Evolutionary conservation across 2,113 vertebrate species (phyloP), one percentile per base, ranked within the genome.

Genomic region (Vanacampus margaritifer): DNA sequence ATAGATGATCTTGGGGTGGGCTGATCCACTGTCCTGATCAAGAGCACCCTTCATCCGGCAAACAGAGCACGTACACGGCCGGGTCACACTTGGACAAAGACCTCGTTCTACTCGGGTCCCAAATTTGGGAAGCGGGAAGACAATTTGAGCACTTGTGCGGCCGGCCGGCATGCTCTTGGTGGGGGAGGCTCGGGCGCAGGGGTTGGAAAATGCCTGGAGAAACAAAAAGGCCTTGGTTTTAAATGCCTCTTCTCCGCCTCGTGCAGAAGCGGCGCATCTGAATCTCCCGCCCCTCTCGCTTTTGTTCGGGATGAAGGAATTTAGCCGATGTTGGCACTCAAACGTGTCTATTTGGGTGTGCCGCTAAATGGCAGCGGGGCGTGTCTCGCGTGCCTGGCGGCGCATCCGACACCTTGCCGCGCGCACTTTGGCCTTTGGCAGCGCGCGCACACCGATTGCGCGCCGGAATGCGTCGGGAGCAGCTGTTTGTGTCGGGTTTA

Each of bases 61-160:
- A 62, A 24, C 60, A 24, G 23, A 43, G 5, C 23, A 17, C 14
- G 7, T 5, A 28, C 26, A 56, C 24, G 6, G 54, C 24, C 24
- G 13, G 54, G 26, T 19, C 54, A 28, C 3, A 17, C 3, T 26
- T 39, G 56, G 74, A 89, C 88, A 89, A 90, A 79, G 70, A 84
- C 48, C 28, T 69, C 78, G 84, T 92, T 91, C 79, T 89, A 26
- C 62, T 71, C 23, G 21, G 12, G 1, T 66, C 71, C 72, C 74
- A 82, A 72, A 84, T 81, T 83, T 75, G 68, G 72, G 63, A 67
- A 72, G 63, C 79, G 59, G 41, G 72, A 83, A 83, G 86, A 89
- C 87, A 84, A 84, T 89, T 76, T 81, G 75, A 76, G 77, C 81
- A 83, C 78, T 79, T 89, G 89, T 90, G 74, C 82, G 72, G 80